Evolutionary conservation across 2,888 invertebrate genomes (phyloP).

Genomic region (Spatulosminthurus flaviceps): DNA sequence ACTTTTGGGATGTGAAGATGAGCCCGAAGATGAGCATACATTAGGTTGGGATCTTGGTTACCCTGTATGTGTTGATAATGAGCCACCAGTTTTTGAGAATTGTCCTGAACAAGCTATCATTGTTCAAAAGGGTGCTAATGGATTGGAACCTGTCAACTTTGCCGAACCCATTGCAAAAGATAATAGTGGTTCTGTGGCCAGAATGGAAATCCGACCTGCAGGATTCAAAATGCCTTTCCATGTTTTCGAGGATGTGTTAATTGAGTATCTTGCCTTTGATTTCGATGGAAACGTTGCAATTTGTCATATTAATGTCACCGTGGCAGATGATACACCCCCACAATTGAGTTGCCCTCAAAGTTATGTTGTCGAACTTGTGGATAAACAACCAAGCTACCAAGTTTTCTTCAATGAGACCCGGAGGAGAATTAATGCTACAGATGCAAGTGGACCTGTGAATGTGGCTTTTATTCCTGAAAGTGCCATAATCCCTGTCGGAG

Average conservation of each 20-base stretch:
- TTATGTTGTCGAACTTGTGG: conserved; percentile 90
- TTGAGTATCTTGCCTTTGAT: conserved; percentile 95
- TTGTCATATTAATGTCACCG: conserved; percentile 95
- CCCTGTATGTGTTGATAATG: conserved; percentile 94
- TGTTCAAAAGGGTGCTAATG: conserved; percentile 86
- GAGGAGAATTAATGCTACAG: conserved; percentile 83
- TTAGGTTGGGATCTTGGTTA: conserved; percentile 92
- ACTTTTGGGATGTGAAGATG: conserved; percentile 90
- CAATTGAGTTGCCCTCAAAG: conserved; percentile 90
- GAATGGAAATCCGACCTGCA: conserved; percentile 90
- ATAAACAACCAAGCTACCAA: conserved; percentile 86
- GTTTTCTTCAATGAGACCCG: conserved; percentile 92
- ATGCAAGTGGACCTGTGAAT: conserved; percentile 87
- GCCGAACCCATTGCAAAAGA: conserved; percentile 94
- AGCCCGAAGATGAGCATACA: conserved; percentile 81
- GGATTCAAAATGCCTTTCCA: conserved; percentile 88
- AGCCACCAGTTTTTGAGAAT: conserved; percentile 95
- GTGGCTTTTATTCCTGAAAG: conserved; percentile 84
- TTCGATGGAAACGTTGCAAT: conserved; percentile 97
- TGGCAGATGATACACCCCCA: conserved; percentile 91
- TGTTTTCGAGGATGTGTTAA: conserved; percentile 89
- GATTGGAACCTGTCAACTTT: conserved; percentile 89
- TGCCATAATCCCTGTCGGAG: conserved; percentile 79
- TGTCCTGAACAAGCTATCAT: conserved; percentile 93
- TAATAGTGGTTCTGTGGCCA: conserved; percentile 93